A percentile compares a stretch with the other conserved stretches of the same genome.
phyloP scores from a whole-genome alignment of 2,888 invertebrate species.

The Microctonus aethiopoides region DNA sequence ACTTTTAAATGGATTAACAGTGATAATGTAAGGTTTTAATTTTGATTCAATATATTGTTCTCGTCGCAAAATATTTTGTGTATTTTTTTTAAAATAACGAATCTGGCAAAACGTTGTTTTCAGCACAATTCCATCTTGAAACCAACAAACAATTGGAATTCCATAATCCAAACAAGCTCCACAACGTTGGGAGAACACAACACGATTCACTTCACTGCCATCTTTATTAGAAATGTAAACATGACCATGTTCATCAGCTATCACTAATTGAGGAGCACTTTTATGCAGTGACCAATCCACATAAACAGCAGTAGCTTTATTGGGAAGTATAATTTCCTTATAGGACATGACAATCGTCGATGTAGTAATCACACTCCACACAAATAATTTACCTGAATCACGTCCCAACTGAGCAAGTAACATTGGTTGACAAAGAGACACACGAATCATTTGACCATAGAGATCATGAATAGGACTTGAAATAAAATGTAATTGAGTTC shows the following conservation, averaged over 20 bases:
- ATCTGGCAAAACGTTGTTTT: slow-evolving; percentile 60
- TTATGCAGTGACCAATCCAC: slow-evolving; percentile 54
- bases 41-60: slow-evolving; percentile 50
- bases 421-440: slow-evolving; percentile 41
- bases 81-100: slow-evolving; percentile 49
- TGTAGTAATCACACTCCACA: slow-evolving; percentile 52
- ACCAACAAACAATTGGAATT: slow-evolving; percentile 54
- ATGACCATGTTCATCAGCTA: slow-evolving; percentile 53
- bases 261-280: slow-evolving; percentile 48
- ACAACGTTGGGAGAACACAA: slow-evolving; percentile 52
- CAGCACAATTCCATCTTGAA: slow-evolving; percentile 53
- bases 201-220: slow-evolving; percentile 48
- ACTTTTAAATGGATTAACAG: slow-evolving; percentile 45
- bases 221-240: slow-evolving; percentile 53
- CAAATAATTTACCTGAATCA: slow-evolving; percentile 48
- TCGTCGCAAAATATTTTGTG: slow-evolving; percentile 47
- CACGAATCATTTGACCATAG: slow-evolving; percentile 49
- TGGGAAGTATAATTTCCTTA: slow-evolving; percentile 51
- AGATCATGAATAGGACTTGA: slow-evolving; percentile 53
- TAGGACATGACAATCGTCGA: slow-evolving; percentile 42
- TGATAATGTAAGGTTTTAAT: slow-evolving; percentile 48
- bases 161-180: slow-evolving; percentile 49
- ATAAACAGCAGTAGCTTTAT: slow-evolving; percentile 38
- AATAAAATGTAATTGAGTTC: slow-evolving; percentile 68
- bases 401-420: slow-evolving; percentile 54